Conservation (phyloP, 2,797 vertebrate genomes). For the Lemur catta region DNA sequence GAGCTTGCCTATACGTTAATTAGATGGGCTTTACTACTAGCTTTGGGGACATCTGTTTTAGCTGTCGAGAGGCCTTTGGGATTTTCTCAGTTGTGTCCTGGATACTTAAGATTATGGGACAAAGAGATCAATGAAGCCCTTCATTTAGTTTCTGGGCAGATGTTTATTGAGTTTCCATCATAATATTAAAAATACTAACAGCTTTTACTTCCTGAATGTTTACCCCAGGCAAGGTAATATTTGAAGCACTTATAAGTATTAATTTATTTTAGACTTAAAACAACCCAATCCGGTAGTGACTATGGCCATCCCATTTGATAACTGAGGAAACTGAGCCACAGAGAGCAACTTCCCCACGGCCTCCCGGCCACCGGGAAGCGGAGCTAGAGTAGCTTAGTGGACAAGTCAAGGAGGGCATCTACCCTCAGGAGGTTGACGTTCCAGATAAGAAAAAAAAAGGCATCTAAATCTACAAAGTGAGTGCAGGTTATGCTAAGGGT, state of each 20-base stretch:
- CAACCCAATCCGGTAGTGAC: neutral
- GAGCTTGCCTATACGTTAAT: slow-evolving; percentile 66
- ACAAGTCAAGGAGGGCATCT: neutral
- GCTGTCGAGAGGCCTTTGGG: slow-evolving; percentile 48
- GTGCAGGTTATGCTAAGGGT: neutral
- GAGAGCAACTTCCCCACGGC: neutral
- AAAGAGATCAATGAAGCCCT: slow-evolving; percentile 19
- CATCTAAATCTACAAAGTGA: neutral
- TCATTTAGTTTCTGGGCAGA: neutral
- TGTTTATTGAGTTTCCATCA: slow-evolving; percentile 40
- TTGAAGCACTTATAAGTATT: neutral
- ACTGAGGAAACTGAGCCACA: neutral
- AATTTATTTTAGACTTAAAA: neutral
- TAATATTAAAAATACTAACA: neutral
- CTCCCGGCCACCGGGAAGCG: neutral
- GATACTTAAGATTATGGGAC: slow-evolving; percentile 59
- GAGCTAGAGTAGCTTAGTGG: neutral
- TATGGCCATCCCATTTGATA: neutral
- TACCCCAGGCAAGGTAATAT: neutral
- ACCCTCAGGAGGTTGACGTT: neutral
- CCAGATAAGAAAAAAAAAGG: neutral
- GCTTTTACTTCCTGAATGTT: neutral
- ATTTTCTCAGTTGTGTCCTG: slow-evolving; percentile 53
- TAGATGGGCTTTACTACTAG: slow-evolving; percentile 54
- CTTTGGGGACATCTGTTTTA: slow-evolving; percentile 54